Evolutionary conservation across 2,797 vertebrate species (phyloP), one percentile per base, ranked within the genome.

Genomic region (Podargus strigoides): DNA sequence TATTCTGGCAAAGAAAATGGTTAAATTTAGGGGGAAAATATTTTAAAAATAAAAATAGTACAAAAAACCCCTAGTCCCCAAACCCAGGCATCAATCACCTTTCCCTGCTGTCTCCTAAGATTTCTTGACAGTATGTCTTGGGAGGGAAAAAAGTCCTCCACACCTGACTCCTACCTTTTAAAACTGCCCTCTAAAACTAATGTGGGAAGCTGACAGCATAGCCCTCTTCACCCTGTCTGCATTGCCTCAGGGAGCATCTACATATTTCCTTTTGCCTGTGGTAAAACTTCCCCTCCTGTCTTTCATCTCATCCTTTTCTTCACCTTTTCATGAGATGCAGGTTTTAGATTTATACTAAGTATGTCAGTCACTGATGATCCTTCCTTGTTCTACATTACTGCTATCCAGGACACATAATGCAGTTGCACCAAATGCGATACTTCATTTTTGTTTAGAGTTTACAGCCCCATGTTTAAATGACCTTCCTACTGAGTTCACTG

Each of bases 371-470:
- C 10, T 39, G 47, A 42, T 12, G 16, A 19, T 36, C n/a, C 20
- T 89, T 76, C 69, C 36, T 39, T 62, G 23, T n/a, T 89, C 36
- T n/a, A 73, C 14, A 23, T 26, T 26, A 16, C 0, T 41, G n/a
- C 15, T 62, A 75, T 14, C 14, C 26, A 78, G 76, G 67, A 47
- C 24, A 64, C 7, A 37, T 4, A 22, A 55, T n/a, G 30, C 19
- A 41, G 36, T 9, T 49, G 14, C 11, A 46, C n/a, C 0, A 0
- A n/a, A 68, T 1, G 6, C n/a, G 22, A 75, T 59, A 18, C 10
- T 50, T 87, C 42, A 8, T 44, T 46, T 72, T 26, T 68, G 10
- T 52, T 63, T 77, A 62, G 52, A 9, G 7, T 68, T 77, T 85
- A 26, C 6, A 30, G 19, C 36, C 5, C 41, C 23, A 12, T 26